Conservation (phyloP, 2,113 vertebrate species). For the Oncorhynchus nerka region DNA sequence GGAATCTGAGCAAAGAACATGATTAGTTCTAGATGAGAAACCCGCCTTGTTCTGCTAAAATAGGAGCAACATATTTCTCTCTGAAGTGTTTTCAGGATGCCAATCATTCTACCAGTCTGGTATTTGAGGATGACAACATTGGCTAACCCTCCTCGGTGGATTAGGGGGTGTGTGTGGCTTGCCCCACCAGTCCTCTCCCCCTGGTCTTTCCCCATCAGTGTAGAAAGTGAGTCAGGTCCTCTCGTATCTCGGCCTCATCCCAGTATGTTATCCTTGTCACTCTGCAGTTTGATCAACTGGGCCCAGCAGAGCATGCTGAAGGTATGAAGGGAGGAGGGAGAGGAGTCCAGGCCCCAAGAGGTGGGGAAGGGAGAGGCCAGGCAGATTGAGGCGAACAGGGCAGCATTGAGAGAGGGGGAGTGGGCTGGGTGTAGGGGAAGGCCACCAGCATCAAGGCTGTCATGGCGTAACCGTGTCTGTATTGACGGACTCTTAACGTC, state of each 20-base stretch:
- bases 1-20: too few relatives aligned
- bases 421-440: conserved; percentile 88
- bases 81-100: too few relatives aligned
- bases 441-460: conserved; percentile 90
- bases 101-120: too few relatives aligned
- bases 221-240: conserved; percentile 87
- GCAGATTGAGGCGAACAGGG: conserved; percentile 94
- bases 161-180: not conserved
- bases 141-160: not conserved
- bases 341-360: conserved; percentile 88
- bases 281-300: conserved; percentile 85
- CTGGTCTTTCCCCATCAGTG: conserved; percentile 28
- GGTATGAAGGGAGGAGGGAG: conserved; percentile 85
- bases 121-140: too few relatives aligned
- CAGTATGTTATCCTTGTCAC: conserved; percentile 96
- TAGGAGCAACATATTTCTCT: too few relatives aligned
- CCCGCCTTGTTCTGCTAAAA: too few relatives aligned
- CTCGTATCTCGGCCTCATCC: conserved; percentile 96
- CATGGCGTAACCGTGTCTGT: conserved; percentile 98
- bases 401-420: conserved; percentile 91
- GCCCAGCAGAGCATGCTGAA: conserved; percentile 93
- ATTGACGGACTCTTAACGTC: conserved; percentile 91
- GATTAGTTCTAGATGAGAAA: too few relatives aligned
- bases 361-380: conserved; percentile 91
- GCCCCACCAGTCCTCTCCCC: not conserved